Evolutionary conservation across 2,113 vertebrate genomes (phyloP), one percentile per base, ranked within the genome.

Genomic region (Promerops cafer): DNA sequence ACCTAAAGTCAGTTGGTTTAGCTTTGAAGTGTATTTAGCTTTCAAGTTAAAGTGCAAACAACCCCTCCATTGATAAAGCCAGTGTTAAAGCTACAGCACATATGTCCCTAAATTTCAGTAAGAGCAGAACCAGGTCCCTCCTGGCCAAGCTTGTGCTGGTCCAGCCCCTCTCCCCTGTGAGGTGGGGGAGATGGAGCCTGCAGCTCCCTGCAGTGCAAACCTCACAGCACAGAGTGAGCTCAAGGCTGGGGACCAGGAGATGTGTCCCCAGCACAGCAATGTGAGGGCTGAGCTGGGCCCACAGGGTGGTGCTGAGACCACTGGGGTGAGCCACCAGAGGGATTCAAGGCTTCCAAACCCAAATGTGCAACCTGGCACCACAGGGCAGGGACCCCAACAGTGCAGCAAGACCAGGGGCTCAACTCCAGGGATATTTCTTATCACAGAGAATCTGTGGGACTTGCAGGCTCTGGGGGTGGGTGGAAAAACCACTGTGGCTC

Each of bases 181-280:
- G 76, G 22, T 37, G 22, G 9, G 23, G 74, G 47, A 17, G 22
- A 3, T 5, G 13, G 60, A 33, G 33, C 26, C 53, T 26, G 33
- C 72, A 23, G 24, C 56, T 33, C 28, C 2, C 30, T 28, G 2
- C 26, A 26, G 28, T 2, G 28, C 74, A 21, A 11, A 12, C 50
- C n/a, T 33, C 5, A 0, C 18, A 33, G 71, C 23, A 40, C 66
- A 30, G 30, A 5, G 14, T 0, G 0, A 30, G 70, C 35, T 20
- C 14, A 5, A 1, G 59, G 47, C 61, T 40, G 54, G 39, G 53
- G 3, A 15, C 1, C 1, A 24, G 47, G 50, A 59, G 60, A 8
- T 21, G 37, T 26, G 40, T 11, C 40, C 33, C 40, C 23, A 65
- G 78, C 28, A 10, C 42, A 75, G 60, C 10, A 19, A 2, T 2